These are phyloP conservation scores for Noctua comes DNA, from an alignment of 2,888 invertebrate species.

Conservation along the genomic window DNA sequence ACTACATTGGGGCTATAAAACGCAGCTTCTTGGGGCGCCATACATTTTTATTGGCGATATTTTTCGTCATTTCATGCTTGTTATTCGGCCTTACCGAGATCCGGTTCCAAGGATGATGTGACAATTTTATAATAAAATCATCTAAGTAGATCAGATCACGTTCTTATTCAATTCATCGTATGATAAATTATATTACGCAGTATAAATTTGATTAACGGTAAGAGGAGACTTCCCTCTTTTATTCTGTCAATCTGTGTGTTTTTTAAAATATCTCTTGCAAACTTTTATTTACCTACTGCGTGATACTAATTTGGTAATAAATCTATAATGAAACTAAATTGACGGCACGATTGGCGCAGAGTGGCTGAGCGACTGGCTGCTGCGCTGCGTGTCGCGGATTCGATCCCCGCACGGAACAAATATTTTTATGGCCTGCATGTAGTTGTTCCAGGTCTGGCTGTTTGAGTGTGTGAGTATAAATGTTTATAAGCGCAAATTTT, in stretches of 20 bases:
- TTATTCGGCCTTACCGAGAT: conserved; percentile 60
- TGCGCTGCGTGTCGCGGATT: neutral
- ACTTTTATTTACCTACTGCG: neutral
- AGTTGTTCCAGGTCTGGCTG: neutral
- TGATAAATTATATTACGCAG: conserved; percentile 35
- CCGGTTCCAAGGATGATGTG: conserved; percentile 55
- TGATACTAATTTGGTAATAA: neutral
- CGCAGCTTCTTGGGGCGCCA: conserved; percentile 47
- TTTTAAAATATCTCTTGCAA: neutral
- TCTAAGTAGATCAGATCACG: conserved; percentile 49
- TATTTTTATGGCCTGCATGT: neutral
- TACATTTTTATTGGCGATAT: conserved; percentile 62
- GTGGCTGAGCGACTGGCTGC: neutral
- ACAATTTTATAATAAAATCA: conserved; percentile 51
- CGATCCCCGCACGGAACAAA: neutral
- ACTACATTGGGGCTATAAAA: conserved; percentile 55
- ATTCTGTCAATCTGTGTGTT: neutral
- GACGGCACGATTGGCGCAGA: neutral
- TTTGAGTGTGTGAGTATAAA: neutral
- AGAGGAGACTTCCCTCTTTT: neutral
- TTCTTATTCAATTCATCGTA: conserved; percentile 40
- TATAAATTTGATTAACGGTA: conserved; percentile 19
- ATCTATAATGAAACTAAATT: neutral
- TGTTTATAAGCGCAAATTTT: neutral
- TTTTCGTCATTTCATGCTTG: conserved; percentile 56